These are phyloP conservation scores for Sclerurus mexicanus DNA, from an alignment of 2,113 vertebrate species.

Conservation along the genomic window DNA sequence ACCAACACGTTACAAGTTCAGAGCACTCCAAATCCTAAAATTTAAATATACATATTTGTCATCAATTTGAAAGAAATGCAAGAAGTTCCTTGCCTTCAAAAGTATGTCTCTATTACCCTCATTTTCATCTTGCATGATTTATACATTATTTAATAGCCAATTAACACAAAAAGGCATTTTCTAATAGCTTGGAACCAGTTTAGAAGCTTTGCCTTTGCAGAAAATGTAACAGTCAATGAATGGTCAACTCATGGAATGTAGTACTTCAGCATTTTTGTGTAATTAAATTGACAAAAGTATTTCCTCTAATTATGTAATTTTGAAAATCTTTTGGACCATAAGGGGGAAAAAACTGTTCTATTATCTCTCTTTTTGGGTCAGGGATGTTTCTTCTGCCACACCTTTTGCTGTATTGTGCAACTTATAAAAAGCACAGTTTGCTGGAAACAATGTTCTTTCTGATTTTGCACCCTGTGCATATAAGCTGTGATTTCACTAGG, in stretches of 20 bases:
- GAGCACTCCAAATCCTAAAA: neutral
- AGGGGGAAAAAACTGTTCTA: neutral
- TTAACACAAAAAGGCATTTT: neutral
- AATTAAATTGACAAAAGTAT: neutral
- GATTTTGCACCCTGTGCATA: neutral
- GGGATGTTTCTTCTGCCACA: neutral
- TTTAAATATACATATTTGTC: neutral
- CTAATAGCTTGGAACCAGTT: neutral
- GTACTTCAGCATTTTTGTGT: neutral
- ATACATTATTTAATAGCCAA: neutral
- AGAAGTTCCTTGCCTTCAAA: neutral
- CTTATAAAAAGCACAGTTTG: neutral
- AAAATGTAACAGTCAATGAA: neutral
- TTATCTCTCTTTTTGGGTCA: neutral
- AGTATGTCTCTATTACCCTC: neutral
- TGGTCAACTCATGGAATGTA: neutral
- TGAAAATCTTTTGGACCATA: neutral
- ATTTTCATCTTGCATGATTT: neutral
- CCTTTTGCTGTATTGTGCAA: neutral
- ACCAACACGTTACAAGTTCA: neutral
- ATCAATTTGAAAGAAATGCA: neutral
- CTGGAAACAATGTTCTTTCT: neutral
- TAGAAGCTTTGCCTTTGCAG: neutral
- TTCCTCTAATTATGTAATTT: neutral
- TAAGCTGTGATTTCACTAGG: neutral